Percentiles rank a stretch among this genome's conserved stretches.
phyloP scores from a whole-genome alignment of 2,888 invertebrate species.

The Tenthredo notha region DNA sequence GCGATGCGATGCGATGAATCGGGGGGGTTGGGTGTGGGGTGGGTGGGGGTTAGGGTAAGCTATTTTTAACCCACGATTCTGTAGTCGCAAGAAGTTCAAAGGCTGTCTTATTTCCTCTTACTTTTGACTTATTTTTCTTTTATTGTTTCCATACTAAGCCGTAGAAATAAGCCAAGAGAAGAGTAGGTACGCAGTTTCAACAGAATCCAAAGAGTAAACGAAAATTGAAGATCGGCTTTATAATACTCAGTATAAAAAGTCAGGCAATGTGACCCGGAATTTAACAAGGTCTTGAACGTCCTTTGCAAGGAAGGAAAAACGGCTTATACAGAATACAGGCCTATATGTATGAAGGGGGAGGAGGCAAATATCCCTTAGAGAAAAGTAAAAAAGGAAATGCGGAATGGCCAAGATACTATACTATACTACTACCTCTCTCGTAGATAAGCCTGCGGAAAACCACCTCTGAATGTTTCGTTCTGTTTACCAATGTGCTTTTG shows the following conservation, averaged over 20 bases:
- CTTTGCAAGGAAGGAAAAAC: neutral
- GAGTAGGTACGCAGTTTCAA: too few relatives aligned
- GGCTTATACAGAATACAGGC: neutral
- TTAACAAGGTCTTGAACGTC: neutral
- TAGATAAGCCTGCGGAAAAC: constrained; percentile 43
- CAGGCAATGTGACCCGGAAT: neutral
- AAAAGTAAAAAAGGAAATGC: neutral
- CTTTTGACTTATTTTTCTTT: neutral
- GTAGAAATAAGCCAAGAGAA: neutral
- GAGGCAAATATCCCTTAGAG: too few relatives aligned
- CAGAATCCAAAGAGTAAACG: neutral
- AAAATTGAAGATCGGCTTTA: neutral
- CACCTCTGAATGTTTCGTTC: constrained; percentile 28
- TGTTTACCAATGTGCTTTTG: constrained; percentile 41
- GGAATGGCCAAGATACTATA: constrained; percentile 19
- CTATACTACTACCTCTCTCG: neutral
- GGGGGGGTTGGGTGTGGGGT: neutral
- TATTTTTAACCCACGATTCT: constrained; percentile 5
- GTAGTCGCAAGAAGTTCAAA: neutral
- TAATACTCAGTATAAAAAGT: neutral
- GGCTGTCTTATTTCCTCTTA: neutral
- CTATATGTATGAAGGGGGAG: neutral
- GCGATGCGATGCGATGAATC: neutral
- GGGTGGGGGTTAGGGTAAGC: neutral
- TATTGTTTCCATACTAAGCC: neutral